phyloP scores from a whole-genome alignment of 2,113 vertebrate genomes.

The Corythornis vintsioides region DNA sequence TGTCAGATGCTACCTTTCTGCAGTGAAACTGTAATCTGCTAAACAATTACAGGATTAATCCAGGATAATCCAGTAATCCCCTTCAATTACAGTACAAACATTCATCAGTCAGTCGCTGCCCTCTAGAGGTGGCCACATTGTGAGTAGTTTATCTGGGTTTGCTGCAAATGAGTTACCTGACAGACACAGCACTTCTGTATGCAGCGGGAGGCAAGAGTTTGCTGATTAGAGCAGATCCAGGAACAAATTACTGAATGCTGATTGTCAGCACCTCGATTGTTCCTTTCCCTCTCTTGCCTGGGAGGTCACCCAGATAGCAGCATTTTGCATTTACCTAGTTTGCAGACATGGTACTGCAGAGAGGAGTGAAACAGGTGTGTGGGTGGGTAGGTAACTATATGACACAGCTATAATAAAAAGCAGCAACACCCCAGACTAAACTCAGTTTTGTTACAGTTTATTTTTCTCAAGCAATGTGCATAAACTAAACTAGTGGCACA shows the following conservation, averaged over 20 bases:
- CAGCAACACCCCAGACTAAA: background rate
- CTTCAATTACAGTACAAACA: background rate
- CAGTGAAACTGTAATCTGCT: background rate
- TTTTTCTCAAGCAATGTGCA: background rate
- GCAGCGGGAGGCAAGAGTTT: background rate
- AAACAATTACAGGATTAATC: background rate
- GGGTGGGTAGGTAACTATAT: accelerated
- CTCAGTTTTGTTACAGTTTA: background rate
- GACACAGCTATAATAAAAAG: background rate
- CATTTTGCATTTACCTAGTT: background rate
- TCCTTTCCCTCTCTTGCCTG: background rate
- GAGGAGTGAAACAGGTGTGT: accelerated
- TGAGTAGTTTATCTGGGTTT: accelerated
- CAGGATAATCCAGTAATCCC: background rate
- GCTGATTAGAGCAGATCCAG: background rate
- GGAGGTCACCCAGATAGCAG: background rate
- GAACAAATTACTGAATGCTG: accelerated
- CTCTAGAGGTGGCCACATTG: background rate
- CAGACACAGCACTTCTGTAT: accelerated
- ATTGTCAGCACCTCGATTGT: background rate
- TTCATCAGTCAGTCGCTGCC: background rate
- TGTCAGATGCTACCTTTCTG: background rate
- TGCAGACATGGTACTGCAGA: background rate
- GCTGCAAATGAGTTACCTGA: accelerated
- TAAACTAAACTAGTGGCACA: background rate